Evolutionary conservation across 1,140 invertebrate genomes (phyloP).

Genomic region (Nasonia vitripennis): DNA sequence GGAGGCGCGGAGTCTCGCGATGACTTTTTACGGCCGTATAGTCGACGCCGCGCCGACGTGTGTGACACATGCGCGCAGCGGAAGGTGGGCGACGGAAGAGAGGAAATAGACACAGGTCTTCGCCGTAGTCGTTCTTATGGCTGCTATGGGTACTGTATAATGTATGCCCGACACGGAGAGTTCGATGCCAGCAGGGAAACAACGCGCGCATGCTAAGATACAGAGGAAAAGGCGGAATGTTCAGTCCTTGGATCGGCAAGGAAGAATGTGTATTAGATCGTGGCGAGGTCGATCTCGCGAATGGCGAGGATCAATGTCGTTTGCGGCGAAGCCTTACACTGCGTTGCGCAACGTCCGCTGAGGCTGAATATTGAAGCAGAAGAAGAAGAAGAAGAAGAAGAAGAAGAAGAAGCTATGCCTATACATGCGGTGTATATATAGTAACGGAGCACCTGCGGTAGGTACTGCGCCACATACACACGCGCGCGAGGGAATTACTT

Average conservation of each 20-base stretch:
- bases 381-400: neutral
- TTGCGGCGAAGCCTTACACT: neutral
- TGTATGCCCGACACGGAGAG: slow-evolving; percentile 2
- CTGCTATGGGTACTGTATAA: neutral
- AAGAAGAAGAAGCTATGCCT: too few species aligned
- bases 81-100: too few species aligned
- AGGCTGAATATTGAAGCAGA: neutral
- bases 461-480: neutral
- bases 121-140: neutral
- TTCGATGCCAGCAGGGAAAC: neutral
- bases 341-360: neutral
- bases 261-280: neutral
- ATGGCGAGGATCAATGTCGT: neutral
- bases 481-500: slow-evolving; percentile 1
- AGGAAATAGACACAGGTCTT: too few species aligned
- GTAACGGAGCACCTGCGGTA: slow-evolving; percentile 26
- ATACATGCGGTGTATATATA: too few species aligned
- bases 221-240: too few species aligned
- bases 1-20: neutral
- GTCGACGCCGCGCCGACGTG: too few species aligned
- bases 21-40: neutral
- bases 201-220: neutral
- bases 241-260: neutral
- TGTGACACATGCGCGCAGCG: neutral
- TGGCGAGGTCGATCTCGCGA: neutral